Evolutionary conservation across 2,113 vertebrate species (phyloP).

Genomic region (Galemys pyrenaicus): DNA sequence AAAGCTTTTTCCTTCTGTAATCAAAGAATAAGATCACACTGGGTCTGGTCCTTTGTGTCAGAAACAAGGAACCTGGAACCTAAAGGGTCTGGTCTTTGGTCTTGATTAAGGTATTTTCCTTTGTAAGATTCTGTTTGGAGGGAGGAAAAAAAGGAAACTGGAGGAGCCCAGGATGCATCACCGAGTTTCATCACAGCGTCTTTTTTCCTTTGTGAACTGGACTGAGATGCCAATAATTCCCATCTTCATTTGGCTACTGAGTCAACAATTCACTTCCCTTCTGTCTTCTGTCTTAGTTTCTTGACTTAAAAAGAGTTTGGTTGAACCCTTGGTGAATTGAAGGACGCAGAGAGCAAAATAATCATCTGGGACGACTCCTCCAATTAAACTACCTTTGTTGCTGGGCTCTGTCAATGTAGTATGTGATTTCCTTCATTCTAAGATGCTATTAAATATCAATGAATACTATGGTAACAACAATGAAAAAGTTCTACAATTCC

Average conservation of each 20-base stretch:
- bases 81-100: neutral
- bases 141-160: neutral
- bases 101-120: slow-evolving; percentile 70
- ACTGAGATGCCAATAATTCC: neutral
- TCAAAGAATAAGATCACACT: accelerated
- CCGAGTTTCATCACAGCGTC: neutral
- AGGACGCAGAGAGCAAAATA: slow-evolving; percentile 2
- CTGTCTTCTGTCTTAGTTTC: neutral
- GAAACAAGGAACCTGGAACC: neutral
- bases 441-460: neutral
- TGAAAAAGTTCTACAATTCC: slow-evolving; percentile 6
- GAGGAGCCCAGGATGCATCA: neutral
- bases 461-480: neutral
- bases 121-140: slow-evolving; percentile 26
- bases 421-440: neutral
- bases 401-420: neutral
- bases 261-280: neutral
- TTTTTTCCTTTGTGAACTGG: neutral
- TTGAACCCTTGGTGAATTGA: neutral
- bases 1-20: slow-evolving; percentile 16
- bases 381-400: neutral
- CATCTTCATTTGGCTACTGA: neutral
- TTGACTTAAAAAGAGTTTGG: neutral
- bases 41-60: neutral
- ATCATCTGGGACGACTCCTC: neutral